phyloP scores from a whole-genome alignment of 2,113 vertebrate genomes.

The Hydrolagus affinis region DNA sequence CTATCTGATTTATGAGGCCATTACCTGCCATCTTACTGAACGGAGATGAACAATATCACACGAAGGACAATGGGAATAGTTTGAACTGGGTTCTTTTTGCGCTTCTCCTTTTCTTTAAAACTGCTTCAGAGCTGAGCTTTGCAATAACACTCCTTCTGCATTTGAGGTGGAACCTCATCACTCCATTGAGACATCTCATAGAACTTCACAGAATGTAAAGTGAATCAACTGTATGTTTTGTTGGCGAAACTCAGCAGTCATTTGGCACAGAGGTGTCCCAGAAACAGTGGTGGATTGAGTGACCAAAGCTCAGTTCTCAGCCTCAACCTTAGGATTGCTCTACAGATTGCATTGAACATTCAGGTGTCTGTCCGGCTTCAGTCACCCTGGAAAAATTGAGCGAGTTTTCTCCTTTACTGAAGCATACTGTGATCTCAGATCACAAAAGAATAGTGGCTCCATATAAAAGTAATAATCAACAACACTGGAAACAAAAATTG shows the following conservation, averaged over 20 bases:
- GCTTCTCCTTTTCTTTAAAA: not conserved
- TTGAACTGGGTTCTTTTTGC: slow-evolving; percentile 2
- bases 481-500: slow-evolving; percentile 45
- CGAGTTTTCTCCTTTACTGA: slow-evolving; percentile 46
- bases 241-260: too few relatives aligned
- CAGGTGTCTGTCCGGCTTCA: not conserved
- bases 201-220: too few relatives aligned
- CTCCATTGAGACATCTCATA: too few relatives aligned
- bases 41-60: slow-evolving; percentile 26
- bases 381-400: not conserved
- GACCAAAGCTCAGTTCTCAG: too few relatives aligned
- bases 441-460: slow-evolving; percentile 39
- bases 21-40: slow-evolving; percentile 30
- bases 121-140: not conserved
- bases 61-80: not conserved
- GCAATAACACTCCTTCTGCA: not conserved
- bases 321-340: not conserved
- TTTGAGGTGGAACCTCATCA: too few relatives aligned
- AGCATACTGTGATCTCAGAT: slow-evolving; percentile 48
- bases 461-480: slow-evolving; percentile 44
- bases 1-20: slow-evolving; percentile 36
- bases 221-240: too few relatives aligned
- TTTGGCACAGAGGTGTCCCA: too few relatives aligned
- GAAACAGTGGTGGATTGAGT: too few relatives aligned
- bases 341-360: too few relatives aligned